Evolutionary conservation across 2,113 vertebrate genomes (phyloP), one percentile per base, ranked within the genome.

Genomic region (Phoenicopterus ruber): DNA sequence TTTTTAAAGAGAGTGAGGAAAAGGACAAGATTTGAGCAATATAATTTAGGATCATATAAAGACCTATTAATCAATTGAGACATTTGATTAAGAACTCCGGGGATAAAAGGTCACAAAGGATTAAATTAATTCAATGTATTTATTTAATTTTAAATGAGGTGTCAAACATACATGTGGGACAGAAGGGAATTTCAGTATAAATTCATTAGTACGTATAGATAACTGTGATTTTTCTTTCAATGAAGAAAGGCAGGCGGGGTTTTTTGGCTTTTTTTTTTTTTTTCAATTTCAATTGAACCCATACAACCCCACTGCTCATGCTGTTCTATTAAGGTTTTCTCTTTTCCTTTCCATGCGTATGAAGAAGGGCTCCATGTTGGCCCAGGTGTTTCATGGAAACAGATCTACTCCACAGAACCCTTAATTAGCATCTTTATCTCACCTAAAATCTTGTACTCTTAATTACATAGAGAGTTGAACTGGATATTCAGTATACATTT

Each of bases 41-140:
- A 44, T 31, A 73, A 66, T 92, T 94, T 76, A 82, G 32, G 18
- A 12, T 66, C 80, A 94, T 66, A 62, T 38, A 77, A 55, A 87
- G 69, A 62, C 32, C n/a, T 94, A 58, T 94, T 96, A 88, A 96
- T 96, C 92, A 90, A 59, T 38, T 55, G 32, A 63, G 49, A 90
- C 21, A 7, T 86, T 47, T 65, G 70, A 89, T 84, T 86, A 94
- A 88, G 58, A 80, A 71, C 50, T 65, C 14, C 18, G 31, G 14
- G 32, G 18, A 86, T 83, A 82, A 96, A 90, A 86, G 71, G 87
- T 91, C 72, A 94, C 1, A 16, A 81, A 92, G 5, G 16, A 87
- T 91, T 90, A 71, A 81, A 92, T 83, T 74, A 71, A 40, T 93
- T 88, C 8, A 36, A 25, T 54, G 32, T 58, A 55, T 93, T 85